phyloP scores from a whole-genome alignment of 1,140 invertebrate genomes.

The Oreohelix idahoensis region DNA sequence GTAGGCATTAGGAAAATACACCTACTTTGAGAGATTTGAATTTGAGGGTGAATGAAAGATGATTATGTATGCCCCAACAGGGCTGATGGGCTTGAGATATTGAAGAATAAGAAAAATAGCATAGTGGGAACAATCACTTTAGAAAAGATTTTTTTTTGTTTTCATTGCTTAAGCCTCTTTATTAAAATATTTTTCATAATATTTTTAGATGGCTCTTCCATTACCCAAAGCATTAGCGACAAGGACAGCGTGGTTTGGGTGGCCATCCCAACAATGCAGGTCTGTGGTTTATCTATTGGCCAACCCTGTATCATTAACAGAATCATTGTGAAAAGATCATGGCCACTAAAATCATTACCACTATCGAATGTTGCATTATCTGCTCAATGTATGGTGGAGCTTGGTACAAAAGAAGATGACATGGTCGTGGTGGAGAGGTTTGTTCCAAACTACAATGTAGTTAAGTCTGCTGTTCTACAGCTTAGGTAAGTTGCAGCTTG shows the following conservation, averaged over 20 bases:
- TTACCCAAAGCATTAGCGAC: slow-evolving; percentile 13
- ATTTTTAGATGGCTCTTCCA: slow-evolving; percentile 29
- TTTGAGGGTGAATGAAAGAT: too few species aligned
- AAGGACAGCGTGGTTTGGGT: slow-evolving; percentile 45
- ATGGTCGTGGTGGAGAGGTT: slow-evolving; percentile 33
- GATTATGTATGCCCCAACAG: too few species aligned
- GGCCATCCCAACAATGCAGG: slow-evolving; percentile 46
- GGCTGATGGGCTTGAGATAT: too few species aligned
- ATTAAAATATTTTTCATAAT: background rate
- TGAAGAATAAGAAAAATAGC: too few species aligned
- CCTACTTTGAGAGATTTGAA: too few species aligned
- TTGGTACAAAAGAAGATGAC: slow-evolving; percentile 24
- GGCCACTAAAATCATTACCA: slow-evolving; percentile 40
- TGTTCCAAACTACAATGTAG: background rate
- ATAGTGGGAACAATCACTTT: too few species aligned
- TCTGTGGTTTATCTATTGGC: slow-evolving; percentile 52
- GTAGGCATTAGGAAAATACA: too few species aligned
- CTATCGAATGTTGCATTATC: slow-evolving; percentile 40
- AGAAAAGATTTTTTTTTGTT: too few species aligned
- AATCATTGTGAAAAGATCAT: slow-evolving; percentile 35
- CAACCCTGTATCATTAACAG: slow-evolving; percentile 46
- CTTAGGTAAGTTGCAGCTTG: background rate
- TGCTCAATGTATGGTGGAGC: background rate
- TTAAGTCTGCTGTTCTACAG: background rate
- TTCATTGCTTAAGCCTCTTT: too few species aligned